Evolutionary conservation across 2,888 invertebrate species (phyloP).

Genomic region (Beris morrisii): DNA sequence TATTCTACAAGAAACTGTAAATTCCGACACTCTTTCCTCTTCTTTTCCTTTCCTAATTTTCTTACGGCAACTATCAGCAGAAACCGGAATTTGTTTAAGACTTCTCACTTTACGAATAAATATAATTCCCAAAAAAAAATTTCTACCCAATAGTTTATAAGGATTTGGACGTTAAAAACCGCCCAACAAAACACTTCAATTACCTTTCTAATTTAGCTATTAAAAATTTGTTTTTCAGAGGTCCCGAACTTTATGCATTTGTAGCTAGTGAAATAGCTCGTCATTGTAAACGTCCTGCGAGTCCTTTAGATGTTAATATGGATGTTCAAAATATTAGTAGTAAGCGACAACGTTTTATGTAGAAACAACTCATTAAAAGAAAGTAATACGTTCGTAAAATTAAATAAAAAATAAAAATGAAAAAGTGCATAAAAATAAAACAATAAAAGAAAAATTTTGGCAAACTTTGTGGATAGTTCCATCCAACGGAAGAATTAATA

Average conservation of each 20-base stretch:
- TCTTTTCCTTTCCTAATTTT: too few species aligned
- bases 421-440: not conserved
- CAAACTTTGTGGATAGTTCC: not conserved
- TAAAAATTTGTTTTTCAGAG: slow-evolving; percentile 43
- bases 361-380: slow-evolving; percentile 47
- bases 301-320: slow-evolving; percentile 73
- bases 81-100: too few species aligned
- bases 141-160: too few species aligned
- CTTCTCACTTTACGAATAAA: too few species aligned
- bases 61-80: too few species aligned
- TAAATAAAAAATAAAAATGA: slow-evolving; percentile 6
- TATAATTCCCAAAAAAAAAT: too few species aligned
- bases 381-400: not conserved
- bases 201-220: too few species aligned
- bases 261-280: slow-evolving; percentile 73
- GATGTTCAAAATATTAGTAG: slow-evolving; percentile 71
- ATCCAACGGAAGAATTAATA: slow-evolving; percentile 6
- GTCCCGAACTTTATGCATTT: slow-evolving; percentile 69
- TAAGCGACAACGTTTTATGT: slow-evolving; percentile 73
- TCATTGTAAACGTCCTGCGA: slow-evolving; percentile 70
- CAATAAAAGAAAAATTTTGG: too few species aligned
- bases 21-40: too few species aligned
- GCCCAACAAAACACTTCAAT: too few species aligned
- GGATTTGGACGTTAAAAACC: too few species aligned
- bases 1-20: too few species aligned